Base-by-base conservation (phyloP, 2,797 vertebrate genomes). In the Xenopus petersii region DNA sequence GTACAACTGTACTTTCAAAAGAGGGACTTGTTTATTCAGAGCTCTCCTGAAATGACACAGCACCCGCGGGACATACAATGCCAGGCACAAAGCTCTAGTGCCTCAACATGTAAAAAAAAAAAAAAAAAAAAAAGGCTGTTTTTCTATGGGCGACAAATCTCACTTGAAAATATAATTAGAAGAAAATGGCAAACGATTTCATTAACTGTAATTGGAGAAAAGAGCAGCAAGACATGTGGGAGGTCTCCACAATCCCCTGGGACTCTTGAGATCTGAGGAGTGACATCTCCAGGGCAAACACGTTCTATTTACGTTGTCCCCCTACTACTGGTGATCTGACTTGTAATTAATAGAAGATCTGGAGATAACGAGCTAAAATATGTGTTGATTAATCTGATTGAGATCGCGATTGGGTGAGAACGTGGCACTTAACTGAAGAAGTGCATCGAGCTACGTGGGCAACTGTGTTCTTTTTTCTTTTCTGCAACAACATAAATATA, bases 151-250 rank as follows among this genome's bases (percentile, higher is more conserved):
- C 91, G 92, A 95, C 93, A 96, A 97, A 96, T 94, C 94, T 93
- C 92, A 95, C 94, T 95, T 94, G 93, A 95, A 98, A 95, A 96
- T 95, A 97, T 97, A 96, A 98, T 97, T 97, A 97, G 92, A 95
- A 94, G 92, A 93, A 95, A 94, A 94, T 92, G 93, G 94, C 92
- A 97, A 98, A 97, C 94, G 95, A 94, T 94, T 93, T 94, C 94
- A 95, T 96, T 97, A 96, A 95, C 94, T 97, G 95, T 98, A 98
- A 99, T 97, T 99, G 96, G 98, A 98, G 95, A 98, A 98, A 98
- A 98, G 95, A 96, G 93, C 81, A 84, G 92, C 89, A 88, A 92
- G 94, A 91, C 95, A 93, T 94, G 92, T 94, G 95, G 95, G 96
- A 96, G 93, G 93, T 90, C 54, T 94, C 92, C 89, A 89, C 81